Evolutionary conservation across 2,113 vertebrate genomes (phyloP).

Genomic region (Neopipo cinnamomea): DNA sequence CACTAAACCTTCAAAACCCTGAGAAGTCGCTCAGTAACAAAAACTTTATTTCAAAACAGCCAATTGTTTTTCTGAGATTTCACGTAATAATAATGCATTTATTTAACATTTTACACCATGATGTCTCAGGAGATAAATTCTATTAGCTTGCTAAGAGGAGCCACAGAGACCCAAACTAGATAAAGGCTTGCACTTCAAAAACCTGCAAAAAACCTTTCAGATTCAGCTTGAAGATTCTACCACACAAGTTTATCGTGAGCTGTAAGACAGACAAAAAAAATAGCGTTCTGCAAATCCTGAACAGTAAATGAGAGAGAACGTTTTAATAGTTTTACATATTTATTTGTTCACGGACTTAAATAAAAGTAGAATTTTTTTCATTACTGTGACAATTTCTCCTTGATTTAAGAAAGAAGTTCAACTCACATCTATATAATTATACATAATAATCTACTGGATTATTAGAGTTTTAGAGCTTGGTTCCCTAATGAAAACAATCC

Average conservation of each 20-base stretch:
- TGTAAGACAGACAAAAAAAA: neutral
- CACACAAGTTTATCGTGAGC: neutral
- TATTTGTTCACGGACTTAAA: neutral
- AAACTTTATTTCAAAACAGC: neutral
- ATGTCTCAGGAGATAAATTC: neutral
- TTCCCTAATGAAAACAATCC: conserved; percentile 5
- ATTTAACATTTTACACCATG: neutral
- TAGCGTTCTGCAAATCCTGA: neutral
- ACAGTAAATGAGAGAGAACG: neutral
- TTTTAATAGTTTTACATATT: neutral
- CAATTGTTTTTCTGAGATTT: neutral
- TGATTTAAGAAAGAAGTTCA: neutral
- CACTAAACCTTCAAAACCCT: neutral
- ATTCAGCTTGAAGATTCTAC: neutral
- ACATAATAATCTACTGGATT: neutral
- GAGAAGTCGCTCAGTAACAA: neutral
- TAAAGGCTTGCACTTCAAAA: neutral
- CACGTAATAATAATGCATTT: neutral
- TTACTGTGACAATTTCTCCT: neutral
- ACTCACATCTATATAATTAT: neutral
- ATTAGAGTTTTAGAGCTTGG: neutral
- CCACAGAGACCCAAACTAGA: neutral
- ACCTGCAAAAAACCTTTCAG: neutral
- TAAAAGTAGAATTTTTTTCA: neutral
- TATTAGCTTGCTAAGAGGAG: neutral